Conservation (phyloP, 2,888 invertebrate species). For the Oligia fasciuncula region DNA sequence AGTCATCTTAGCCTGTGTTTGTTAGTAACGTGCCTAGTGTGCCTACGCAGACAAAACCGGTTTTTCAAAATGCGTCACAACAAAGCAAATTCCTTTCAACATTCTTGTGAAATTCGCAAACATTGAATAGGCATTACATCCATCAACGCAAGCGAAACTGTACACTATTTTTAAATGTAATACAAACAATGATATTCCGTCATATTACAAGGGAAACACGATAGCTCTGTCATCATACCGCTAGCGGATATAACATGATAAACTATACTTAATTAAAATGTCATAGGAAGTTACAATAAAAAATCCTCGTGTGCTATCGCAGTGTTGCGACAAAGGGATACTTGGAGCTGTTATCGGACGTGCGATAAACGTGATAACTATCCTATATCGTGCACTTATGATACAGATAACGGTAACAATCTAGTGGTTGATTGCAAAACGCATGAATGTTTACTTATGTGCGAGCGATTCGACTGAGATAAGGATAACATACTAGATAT, state of each 20-base stretch:
- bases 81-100: constrained; percentile 27
- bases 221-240: constrained; percentile 59
- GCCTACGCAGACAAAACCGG: constrained; percentile 24
- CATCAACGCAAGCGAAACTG: constrained; percentile 14
- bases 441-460: constrained; percentile 65
- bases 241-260: constrained; percentile 64
- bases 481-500: constrained; percentile 57
- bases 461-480: constrained; percentile 61
- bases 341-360: constrained; percentile 54
- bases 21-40: not conserved
- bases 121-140: constrained; percentile 12
- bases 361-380: constrained; percentile 62
- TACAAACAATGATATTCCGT: constrained; percentile 35
- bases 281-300: constrained; percentile 61
- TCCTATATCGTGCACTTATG: constrained; percentile 59
- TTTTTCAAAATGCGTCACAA: constrained; percentile 24
- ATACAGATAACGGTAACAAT: constrained; percentile 67
- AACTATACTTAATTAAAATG: constrained; percentile 54
- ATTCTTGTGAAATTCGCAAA: constrained; percentile 20
- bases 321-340: constrained; percentile 64
- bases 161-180: constrained; percentile 30
- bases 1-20: not conserved
- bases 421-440: constrained; percentile 67
- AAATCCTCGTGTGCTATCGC: constrained; percentile 52
- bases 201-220: constrained; percentile 41